Evolutionary conservation across 2,113 vertebrate genomes (phyloP), one percentile per base, ranked within the genome.

Genomic region (Regulus satrapa): DNA sequence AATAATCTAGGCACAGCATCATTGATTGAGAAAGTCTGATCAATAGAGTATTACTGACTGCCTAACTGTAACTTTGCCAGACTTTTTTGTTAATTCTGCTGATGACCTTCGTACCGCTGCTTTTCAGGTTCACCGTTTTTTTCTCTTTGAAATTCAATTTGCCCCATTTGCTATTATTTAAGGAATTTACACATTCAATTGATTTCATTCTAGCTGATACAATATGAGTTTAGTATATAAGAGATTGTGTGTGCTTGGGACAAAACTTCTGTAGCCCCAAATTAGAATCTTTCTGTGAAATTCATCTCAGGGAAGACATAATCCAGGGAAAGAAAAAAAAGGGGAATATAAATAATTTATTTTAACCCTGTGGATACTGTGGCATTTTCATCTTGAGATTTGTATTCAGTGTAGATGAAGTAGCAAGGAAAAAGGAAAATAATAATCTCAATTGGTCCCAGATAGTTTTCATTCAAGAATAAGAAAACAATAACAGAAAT

Each of bases 1-100:
- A 98, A 98, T 98, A 98, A 98, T 98, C 97, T 97, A 97, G 97
- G 97, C 98, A 98, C 98, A 98, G 96, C 93, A 94, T 92, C 96
- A 98, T 98, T 98, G 98, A 98, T 98, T 98, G 97, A 97, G 97
- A 98, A 98, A 97, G 96, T 94, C 97, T 98, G 97, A 98, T 98
- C 98, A 98, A 98, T 98, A 98, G 92, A 98, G 98, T 98, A 98
- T 98, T 98, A 98, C 97, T 94, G 97, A 93, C 97, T 98, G 97
- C 97, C 97, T 98, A 98, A 98, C 98, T 98, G 97, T 98, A 98
- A 98, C 97, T 98, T 98, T 98, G 98, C 97, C 97, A 98, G 98
- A 97, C 92, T 96, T 98, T 97, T 97, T 97, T 97, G 97, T 97
- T 98, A 98, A 98, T 98, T 98, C 97, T 98, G 95, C 94, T 97